Percentiles rank a stretch among this genome's conserved stretches.
phyloP scores from a whole-genome alignment of 1,140 invertebrate species.

The Macrobrachium nipponense region DNA sequence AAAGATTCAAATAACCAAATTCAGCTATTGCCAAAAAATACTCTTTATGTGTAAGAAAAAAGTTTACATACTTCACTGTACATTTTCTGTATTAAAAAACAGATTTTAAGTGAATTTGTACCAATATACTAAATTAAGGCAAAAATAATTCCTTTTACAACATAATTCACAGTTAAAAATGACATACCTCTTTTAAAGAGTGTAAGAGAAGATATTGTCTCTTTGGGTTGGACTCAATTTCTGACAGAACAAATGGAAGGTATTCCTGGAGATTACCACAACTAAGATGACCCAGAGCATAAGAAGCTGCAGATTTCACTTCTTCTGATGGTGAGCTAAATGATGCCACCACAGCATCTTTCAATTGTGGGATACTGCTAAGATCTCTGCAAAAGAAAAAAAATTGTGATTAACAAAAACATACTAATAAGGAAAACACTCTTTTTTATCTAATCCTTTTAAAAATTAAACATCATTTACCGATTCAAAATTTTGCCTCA shows the following conservation, averaged over 20 bases:
- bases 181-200: slow-evolving; percentile 87
- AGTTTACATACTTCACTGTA: too few relatives aligned
- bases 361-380: slow-evolving; percentile 77
- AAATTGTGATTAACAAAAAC: not conserved
- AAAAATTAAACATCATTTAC: not conserved
- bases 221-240: slow-evolving; percentile 93
- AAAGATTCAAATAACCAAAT: too few relatives aligned
- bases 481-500: not conserved
- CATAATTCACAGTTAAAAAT: slow-evolving; percentile 3
- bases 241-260: slow-evolving; percentile 92
- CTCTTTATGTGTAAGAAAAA: too few relatives aligned
- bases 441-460: too few relatives aligned
- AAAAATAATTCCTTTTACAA: not conserved
- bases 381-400: slow-evolving; percentile 79
- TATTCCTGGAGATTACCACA: slow-evolving; percentile 95
- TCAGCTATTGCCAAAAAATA: too few relatives aligned
- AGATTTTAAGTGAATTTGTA: too few relatives aligned
- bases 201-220: slow-evolving; percentile 96
- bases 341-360: slow-evolving; percentile 71
- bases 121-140: not conserved
- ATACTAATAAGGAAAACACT: not conserved
- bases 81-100: too few relatives aligned
- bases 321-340: slow-evolving; percentile 75
- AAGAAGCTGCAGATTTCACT: slow-evolving; percentile 94
- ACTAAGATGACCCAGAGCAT: slow-evolving; percentile 93